Percentiles rank a stretch among this genome's conserved stretches.
These are phyloP conservation scores for Microtus richardsoni DNA, from an alignment of 2,113 vertebrate species.

Conservation along the genomic window DNA sequence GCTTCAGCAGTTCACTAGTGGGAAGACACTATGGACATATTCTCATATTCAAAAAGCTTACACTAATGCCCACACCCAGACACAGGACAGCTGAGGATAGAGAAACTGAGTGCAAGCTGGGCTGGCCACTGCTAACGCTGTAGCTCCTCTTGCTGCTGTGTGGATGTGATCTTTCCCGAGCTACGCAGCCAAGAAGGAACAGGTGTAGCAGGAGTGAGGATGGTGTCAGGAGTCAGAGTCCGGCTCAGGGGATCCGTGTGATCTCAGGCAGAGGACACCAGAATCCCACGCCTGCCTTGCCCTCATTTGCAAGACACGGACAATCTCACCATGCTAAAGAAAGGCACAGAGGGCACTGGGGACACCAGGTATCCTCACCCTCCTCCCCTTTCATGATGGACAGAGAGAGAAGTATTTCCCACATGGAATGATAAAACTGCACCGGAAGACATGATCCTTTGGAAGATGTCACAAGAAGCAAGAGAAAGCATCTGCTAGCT, in stretches of 20 bases:
- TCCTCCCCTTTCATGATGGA: background rate
- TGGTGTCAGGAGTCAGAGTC: background rate
- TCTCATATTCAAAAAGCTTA: background rate
- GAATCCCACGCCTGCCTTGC: background rate
- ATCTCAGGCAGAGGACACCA: accelerated
- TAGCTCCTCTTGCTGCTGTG: accelerated
- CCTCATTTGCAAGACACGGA: background rate
- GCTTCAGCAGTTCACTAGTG: no score
- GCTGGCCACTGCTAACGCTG: accelerated
- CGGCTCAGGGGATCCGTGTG: background rate
- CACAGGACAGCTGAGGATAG: accelerated
- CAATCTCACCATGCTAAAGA: background rate
- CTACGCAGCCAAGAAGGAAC: background rate
- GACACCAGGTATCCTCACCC: accelerated
- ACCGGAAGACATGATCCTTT: accelerated
- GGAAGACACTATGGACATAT: background rate
- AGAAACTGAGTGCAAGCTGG: background rate
- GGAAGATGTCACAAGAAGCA: background rate
- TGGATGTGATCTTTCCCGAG: accelerated
- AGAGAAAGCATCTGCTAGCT: background rate
- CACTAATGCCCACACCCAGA: background rate
- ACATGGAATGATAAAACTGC: background rate
- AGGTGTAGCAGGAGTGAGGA: background rate
- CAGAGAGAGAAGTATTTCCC: background rate
- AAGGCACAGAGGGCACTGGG: accelerated